These are phyloP conservation scores for Coregonus ussuriensis DNA, from an alignment of 2,797 vertebrate genomes.

Conservation along the genomic window DNA sequence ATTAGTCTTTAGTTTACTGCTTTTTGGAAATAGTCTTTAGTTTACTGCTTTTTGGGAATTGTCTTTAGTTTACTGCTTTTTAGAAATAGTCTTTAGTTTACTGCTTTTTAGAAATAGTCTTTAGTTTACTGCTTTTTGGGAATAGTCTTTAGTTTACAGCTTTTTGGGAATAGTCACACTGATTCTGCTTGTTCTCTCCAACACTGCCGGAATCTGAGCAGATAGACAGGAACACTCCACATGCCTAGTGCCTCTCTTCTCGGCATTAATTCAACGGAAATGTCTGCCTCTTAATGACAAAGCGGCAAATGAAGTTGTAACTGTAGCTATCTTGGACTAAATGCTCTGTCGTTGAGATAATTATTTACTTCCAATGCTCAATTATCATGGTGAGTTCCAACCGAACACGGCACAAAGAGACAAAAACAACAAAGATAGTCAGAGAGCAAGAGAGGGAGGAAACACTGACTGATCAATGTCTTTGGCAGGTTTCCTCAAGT, in stretches of 20 bases:
- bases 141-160: too few species aligned
- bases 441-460: not conserved
- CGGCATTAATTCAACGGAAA: slow-evolving; percentile 51
- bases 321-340: slow-evolving; percentile 34
- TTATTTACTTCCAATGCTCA: slow-evolving; percentile 16
- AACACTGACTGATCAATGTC: not conserved
- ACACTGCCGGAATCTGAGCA: not conserved
- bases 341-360: slow-evolving; percentile 28
- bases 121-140: too few species aligned
- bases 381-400: slow-evolving; percentile 16
- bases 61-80: too few species aligned
- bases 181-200: slow-evolving; percentile 12
- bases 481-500: not conserved
- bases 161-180: not conserved
- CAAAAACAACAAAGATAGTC: not conserved
- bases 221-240: slow-evolving; percentile 14
- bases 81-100: too few species aligned
- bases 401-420: not conserved
- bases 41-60: too few species aligned
- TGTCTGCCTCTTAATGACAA: slow-evolving; percentile 47
- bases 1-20: too few species aligned
- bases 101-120: too few species aligned
- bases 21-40: too few species aligned
- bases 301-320: slow-evolving; percentile 47
- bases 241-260: slow-evolving; percentile 35